Evolutionary conservation across 53 echinoderm and acorn worm species (phyloP).

Genomic region (Apostichopus leukothele): DNA sequence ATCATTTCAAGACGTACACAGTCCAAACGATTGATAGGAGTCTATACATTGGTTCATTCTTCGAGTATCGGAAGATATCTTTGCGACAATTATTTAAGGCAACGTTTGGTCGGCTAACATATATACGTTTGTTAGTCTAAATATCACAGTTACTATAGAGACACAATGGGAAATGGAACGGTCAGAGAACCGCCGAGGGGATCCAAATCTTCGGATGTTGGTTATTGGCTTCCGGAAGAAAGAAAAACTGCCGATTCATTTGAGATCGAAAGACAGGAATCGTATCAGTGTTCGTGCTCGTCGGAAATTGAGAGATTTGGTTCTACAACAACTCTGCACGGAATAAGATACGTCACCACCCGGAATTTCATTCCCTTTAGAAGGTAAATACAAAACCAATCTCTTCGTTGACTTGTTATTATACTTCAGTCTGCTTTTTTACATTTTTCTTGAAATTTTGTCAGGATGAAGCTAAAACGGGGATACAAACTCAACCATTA

Average conservation of each 20-base stretch:
- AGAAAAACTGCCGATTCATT: not conserved
- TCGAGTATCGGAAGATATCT: not conserved
- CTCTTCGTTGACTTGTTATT: no score
- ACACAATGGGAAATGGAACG: not conserved
- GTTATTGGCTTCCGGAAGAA: constrained; percentile 26
- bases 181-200: not conserved
- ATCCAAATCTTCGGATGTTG: not conserved
- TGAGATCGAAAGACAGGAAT: no score
- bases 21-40: not conserved
- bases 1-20: not conserved
- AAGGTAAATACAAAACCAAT: constrained; percentile 41
- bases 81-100: not conserved
- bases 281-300: not conserved
- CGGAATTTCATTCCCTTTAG: constrained; percentile 22
- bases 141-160: no score
- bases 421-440: no score
- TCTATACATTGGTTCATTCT: not conserved
- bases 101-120: not conserved
- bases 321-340: constrained; percentile 59
- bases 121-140: not conserved
- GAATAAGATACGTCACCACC: constrained; percentile 57
- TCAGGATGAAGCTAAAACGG: no score
- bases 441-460: no score
- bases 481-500: no score
- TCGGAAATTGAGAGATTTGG: constrained; percentile 47